Base-by-base conservation (phyloP, 2,797 vertebrate species). In the Pangasius sanitwongsei region DNA sequence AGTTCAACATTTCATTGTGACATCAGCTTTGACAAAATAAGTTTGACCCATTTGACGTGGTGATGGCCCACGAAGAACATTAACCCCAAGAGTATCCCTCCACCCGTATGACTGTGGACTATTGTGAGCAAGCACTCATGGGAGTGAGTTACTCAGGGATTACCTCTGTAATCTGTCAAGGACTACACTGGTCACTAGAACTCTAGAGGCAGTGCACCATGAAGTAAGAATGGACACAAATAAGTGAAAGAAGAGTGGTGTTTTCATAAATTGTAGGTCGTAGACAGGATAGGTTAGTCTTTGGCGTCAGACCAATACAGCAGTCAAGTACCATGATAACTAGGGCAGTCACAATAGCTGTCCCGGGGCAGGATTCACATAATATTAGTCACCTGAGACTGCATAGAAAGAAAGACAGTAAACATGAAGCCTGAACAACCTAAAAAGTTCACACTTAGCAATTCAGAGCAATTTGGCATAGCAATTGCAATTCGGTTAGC, bases 311-410 rank as follows among this genome's bases (percentile, higher is more conserved):
- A 86, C 69, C 86, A 91, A 89, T 31, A 50, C 70, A 91, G 92
- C 87, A 92, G 83, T 44, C 8, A 88, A 93, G 83, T 92, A 91
- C 74, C 34, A 84, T 61, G 37, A 87, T 94, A 94, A 94, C 91
- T 95, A 92, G 93, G 92, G 86, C 92, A 92, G 87, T 87, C 88
- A 96, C 94, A 95, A 94, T 94, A 88, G 89, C 53, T 86, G 74
- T 92, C 83, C 86, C 65, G 77, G 83, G 90, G 75, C 81, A 80
- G 90, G 72, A 85, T 77, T 92, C 53, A 65, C 53, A 82, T 88
- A 89, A 86, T 89, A 91, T 88, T 91, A 90, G 90, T 91, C 88
- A 94, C 84, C 83, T 90, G 91, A 93, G 92, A 91, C 90, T 77
- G 7, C 67, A 86, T 90, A 87, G 89, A 88, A 90, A 90, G 85